These are phyloP conservation scores for Atherinomorus stipes DNA, from an alignment of 2,113 vertebrate genomes.

Conservation along the genomic window DNA sequence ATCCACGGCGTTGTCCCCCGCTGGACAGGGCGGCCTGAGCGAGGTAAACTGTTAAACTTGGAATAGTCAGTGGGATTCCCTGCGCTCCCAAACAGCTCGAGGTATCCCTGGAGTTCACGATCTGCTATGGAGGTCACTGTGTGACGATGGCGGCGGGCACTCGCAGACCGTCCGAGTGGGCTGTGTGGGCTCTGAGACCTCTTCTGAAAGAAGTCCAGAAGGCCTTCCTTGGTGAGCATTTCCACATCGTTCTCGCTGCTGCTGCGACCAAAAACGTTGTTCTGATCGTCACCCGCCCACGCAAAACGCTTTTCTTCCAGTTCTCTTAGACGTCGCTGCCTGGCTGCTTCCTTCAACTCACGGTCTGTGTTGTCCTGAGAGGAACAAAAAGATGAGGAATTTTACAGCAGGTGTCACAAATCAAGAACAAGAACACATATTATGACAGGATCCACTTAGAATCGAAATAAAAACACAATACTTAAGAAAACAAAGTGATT, in stretches of 20 bases:
- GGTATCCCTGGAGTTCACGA: slow-evolving; percentile 88
- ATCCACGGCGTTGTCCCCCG: slow-evolving; percentile 81
- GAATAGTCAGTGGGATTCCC: slow-evolving; percentile 74
- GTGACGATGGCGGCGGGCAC: slow-evolving; percentile 89
- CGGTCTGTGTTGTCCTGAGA: slow-evolving; percentile 91
- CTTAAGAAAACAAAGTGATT: neutral
- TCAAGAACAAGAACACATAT: neutral
- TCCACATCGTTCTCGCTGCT: slow-evolving; percentile 96
- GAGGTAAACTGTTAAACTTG: slow-evolving; percentile 91
- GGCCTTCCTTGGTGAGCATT: slow-evolving; percentile 88
- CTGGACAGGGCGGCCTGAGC: slow-evolving; percentile 77
- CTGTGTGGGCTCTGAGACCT: slow-evolving; percentile 89
- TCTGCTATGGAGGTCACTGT: slow-evolving; percentile 86
- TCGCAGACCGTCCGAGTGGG: slow-evolving; percentile 87
- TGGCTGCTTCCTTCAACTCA: slow-evolving; percentile 88
- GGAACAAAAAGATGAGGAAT: neutral
- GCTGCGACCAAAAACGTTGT: slow-evolving; percentile 88
- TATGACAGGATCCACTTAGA: neutral
- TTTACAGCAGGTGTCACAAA: neutral
- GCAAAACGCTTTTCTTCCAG: slow-evolving; percentile 89
- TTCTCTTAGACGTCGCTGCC: slow-evolving; percentile 86
- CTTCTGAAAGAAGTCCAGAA: slow-evolving; percentile 89
- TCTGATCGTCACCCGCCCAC: slow-evolving; percentile 84
- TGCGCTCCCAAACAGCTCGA: slow-evolving; percentile 83
- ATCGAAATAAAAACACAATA: too few relatives aligned